Percentiles rank a stretch among this genome's conserved stretches.
phyloP scores from a whole-genome alignment of 2,797 vertebrate species.

The Sebastes jordani region DNA sequence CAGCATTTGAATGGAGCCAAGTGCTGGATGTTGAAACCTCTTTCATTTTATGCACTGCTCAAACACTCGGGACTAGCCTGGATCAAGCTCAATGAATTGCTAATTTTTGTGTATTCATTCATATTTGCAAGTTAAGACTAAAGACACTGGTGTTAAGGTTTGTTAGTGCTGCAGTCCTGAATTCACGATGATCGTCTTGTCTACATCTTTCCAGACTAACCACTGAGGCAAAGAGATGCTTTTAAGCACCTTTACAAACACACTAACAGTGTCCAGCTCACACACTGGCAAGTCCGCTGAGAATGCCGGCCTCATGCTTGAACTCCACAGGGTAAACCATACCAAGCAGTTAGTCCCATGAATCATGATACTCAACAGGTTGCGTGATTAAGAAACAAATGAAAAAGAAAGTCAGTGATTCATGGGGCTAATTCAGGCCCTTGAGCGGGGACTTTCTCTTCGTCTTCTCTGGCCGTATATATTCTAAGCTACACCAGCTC shows the following conservation, averaged over 20 bases:
- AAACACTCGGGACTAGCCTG: not conserved
- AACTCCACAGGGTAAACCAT: slow-evolving; percentile 43
- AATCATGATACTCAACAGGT: slow-evolving; percentile 68
- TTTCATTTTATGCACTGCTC: not conserved
- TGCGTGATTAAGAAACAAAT: slow-evolving; percentile 68
- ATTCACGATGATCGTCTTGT: not conserved
- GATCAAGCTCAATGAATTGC: not conserved
- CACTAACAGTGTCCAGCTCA: slow-evolving; percentile 6
- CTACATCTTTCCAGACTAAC: not conserved
- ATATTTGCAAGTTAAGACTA: not conserved
- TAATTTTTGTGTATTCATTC: not conserved
- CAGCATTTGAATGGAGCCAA: slow-evolving; percentile 6
- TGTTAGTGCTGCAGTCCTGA: not conserved
- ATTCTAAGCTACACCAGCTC: slow-evolving; percentile 35
- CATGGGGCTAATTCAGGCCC: slow-evolving; percentile 45
- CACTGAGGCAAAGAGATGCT: not conserved
- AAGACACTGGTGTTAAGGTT: not conserved
- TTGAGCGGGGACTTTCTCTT: slow-evolving; percentile 59
- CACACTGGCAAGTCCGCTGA: not conserved
- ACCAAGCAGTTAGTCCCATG: slow-evolving; percentile 42
- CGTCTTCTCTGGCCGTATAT: slow-evolving; percentile 33
- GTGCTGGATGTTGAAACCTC: slow-evolving; percentile 5
- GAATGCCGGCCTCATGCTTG: slow-evolving; percentile 31
- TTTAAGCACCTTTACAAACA: slow-evolving; percentile 6
- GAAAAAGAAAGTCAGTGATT: slow-evolving; percentile 69